Conservation (phyloP, 2,113 vertebrate genomes). For the Strix uralensis region DNA sequence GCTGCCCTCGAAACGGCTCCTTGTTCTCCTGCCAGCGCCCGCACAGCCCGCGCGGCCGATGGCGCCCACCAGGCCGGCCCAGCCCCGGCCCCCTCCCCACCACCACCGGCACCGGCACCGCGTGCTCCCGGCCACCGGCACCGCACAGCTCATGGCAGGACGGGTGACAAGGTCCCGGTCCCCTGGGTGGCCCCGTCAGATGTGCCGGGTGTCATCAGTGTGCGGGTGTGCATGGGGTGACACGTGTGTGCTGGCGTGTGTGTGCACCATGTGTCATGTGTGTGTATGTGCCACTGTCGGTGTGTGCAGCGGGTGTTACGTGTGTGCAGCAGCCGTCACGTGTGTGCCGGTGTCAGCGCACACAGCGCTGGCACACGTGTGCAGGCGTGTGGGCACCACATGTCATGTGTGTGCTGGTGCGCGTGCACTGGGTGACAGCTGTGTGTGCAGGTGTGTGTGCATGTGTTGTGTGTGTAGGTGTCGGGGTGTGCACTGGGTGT, state of each 20-base stretch:
- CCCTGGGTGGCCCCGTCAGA: neutral
- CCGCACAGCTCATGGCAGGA: rapidly evolving
- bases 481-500: too few relatives aligned
- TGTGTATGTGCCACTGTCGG: neutral
- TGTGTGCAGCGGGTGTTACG: too few relatives aligned
- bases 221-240: rapidly evolving
- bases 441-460: too few relatives aligned
- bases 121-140: rapidly evolving
- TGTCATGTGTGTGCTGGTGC: too few relatives aligned
- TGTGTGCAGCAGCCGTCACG: too few relatives aligned
- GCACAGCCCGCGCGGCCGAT: neutral
- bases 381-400: too few relatives aligned
- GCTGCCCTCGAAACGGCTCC: neutral
- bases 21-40: neutral
- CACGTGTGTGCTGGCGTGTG: neutral
- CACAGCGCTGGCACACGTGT: too few relatives aligned
- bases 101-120: rapidly evolving
- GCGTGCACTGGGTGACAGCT: too few relatives aligned
- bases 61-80: neutral
- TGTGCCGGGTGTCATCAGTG: neutral
- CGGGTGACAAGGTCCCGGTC: neutral
- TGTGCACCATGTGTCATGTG: neutral
- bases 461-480: too few relatives aligned
- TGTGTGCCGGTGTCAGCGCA: too few relatives aligned
- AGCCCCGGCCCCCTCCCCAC: neutral